Evolutionary conservation across 2,888 invertebrate genomes (phyloP).

Genomic region (Ellobium chinense): DNA sequence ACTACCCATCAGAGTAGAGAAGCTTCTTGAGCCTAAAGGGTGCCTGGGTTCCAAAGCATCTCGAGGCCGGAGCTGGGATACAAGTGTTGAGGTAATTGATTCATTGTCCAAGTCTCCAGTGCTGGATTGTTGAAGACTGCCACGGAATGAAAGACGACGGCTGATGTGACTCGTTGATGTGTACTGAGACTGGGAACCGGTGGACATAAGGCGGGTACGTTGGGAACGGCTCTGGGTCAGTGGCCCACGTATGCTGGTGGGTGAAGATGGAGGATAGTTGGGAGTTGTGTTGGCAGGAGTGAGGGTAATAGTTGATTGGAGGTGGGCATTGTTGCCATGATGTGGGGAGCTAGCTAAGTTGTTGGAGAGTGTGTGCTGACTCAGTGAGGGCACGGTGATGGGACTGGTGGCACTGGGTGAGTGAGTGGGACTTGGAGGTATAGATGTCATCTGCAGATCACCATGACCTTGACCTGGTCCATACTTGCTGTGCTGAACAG

Average conservation of each 20-base stretch:
- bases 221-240: background rate
- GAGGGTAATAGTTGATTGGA: background rate
- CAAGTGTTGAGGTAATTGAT: conserved; percentile 21
- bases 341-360: background rate
- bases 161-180: conserved; percentile 25
- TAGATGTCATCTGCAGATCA: background rate
- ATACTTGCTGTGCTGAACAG: background rate
- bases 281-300: background rate
- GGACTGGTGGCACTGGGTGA: background rate
- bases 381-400: background rate
- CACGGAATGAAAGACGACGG: conserved; percentile 9
- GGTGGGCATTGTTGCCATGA: background rate
- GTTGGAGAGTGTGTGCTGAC: background rate
- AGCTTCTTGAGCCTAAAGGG: conserved; percentile 19
- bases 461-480: background rate
- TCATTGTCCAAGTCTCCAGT: conserved; percentile 31
- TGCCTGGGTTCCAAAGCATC: conserved; percentile 13
- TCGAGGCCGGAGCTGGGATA: conserved; percentile 11
- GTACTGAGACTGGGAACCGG: conserved; percentile 22
- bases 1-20: conserved; percentile 43
- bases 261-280: background rate
- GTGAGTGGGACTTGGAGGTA: background rate
- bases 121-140: background rate
- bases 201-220: background rate
- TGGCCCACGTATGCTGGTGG: background rate